A percentile compares a stretch with the other conserved stretches of the same genome.
These are phyloP conservation scores for Dynastes grantii DNA, from an alignment of 2,888 invertebrate genomes.

Conservation along the genomic window DNA sequence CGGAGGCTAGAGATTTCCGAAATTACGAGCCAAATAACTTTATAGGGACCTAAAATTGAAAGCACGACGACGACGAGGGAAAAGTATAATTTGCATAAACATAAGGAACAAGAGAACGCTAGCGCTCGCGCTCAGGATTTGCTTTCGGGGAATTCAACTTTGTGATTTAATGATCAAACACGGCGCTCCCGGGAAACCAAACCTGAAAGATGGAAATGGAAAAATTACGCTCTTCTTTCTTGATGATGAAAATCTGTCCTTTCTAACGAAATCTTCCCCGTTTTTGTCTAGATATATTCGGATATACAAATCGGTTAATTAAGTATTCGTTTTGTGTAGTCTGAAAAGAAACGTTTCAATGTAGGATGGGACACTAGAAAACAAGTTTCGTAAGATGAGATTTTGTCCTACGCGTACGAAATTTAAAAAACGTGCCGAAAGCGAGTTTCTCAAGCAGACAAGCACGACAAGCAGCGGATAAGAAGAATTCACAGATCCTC, in stretches of 20 bases:
- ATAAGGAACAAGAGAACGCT: slow-evolving; percentile 31
- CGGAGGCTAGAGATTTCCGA: slow-evolving; percentile 42
- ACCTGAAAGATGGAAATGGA: not conserved
- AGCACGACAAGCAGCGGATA: no score
- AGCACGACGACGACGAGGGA: slow-evolving; percentile 20
- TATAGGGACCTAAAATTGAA: slow-evolving; percentile 44
- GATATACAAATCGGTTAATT: not conserved
- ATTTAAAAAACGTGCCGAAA: no score
- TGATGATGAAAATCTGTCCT: slow-evolving; percentile 1
- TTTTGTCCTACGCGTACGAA: no score
- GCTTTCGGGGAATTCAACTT: slow-evolving; percentile 35
- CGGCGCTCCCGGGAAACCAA: not conserved
- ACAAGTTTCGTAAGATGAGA: no score
- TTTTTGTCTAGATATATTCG: no score
- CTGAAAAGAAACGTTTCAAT: no score
- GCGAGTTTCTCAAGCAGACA: no score
- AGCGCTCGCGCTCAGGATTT: slow-evolving; percentile 14
- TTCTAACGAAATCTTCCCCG: not conserved
- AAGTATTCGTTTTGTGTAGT: not conserved
- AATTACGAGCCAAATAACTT: slow-evolving; percentile 48
- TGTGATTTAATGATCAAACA: slow-evolving; percentile 45
- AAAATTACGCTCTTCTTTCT: not conserved
- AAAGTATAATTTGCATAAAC: slow-evolving; percentile 47
- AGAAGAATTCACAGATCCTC: no score
- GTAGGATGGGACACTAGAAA: no score